A percentile compares a stretch with the other conserved stretches of the same genome.
These are phyloP conservation scores for Meliscaeva auricollis DNA, from an alignment of 2,888 invertebrate genomes.

Conservation along the genomic window DNA sequence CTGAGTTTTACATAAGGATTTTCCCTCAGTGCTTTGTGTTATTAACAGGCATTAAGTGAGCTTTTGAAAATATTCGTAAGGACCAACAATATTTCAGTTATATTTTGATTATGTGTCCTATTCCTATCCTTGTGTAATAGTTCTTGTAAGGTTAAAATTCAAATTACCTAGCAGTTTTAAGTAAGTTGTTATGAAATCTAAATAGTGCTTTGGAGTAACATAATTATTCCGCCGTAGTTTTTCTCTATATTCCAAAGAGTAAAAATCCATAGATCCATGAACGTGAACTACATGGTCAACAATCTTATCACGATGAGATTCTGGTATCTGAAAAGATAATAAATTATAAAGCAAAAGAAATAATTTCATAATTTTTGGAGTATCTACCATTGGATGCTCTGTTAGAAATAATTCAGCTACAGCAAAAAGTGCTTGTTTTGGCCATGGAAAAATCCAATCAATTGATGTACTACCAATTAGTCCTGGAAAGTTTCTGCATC, in stretches of 20 bases:
- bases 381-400: conserved; percentile 86
- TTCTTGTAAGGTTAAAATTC: too few relatives aligned
- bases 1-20: too few relatives aligned
- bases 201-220: conserved; percentile 96
- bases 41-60: too few relatives aligned
- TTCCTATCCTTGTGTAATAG: too few relatives aligned
- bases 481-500: conserved; percentile 96
- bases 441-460: conserved; percentile 98
- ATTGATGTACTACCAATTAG: conserved; percentile 96
- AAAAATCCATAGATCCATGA: conserved; percentile 90
- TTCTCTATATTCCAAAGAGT: conserved; percentile 89
- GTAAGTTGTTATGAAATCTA: conserved; percentile 94
- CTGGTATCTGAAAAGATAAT: conserved; percentile 86
- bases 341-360: neutral
- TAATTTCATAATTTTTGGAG: neutral
- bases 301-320: conserved; percentile 88
- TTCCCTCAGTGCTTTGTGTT: too few relatives aligned
- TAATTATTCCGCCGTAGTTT: conserved; percentile 92
- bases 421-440: conserved; percentile 93
- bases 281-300: conserved; percentile 95
- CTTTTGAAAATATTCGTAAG: too few relatives aligned
- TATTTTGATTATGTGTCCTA: too few relatives aligned
- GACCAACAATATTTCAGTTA: too few relatives aligned
- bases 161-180: conserved; percentile 87
- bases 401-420: conserved; percentile 94